A percentile compares a stretch with the other conserved stretches of the same genome.
phyloP scores from a whole-genome alignment of 1,140 invertebrate genomes.

The Drosophila lacertosa region DNA sequence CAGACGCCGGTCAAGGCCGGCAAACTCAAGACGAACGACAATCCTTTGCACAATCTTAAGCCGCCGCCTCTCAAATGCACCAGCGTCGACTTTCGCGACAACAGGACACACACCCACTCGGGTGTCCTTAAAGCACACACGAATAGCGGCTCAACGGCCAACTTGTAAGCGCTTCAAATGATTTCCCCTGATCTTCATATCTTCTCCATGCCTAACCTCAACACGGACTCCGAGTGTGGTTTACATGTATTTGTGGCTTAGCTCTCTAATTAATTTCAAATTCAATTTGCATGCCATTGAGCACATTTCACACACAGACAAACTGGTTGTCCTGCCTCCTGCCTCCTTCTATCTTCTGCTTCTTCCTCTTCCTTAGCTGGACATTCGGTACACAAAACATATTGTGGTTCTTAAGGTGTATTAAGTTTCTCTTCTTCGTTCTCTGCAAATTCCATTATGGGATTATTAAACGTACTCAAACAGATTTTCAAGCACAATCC shows the following conservation, averaged over 20 bases:
- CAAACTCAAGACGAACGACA: slow-evolving; percentile 51
- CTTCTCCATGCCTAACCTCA: too few species aligned
- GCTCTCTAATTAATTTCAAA: slow-evolving; percentile 74
- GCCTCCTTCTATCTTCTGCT: not conserved
- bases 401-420: slow-evolving; percentile 33
- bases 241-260: slow-evolving; percentile 45
- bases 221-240: too few species aligned
- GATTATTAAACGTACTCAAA: slow-evolving; percentile 21
- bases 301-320: slow-evolving; percentile 21
- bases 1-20: slow-evolving; percentile 65
- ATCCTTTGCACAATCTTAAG: slow-evolving; percentile 21
- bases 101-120: slow-evolving; percentile 8
- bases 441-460: slow-evolving; percentile 24
- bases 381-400: slow-evolving; percentile 12
- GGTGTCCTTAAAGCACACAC: slow-evolving; percentile 44
- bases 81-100: slow-evolving; percentile 68
- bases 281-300: slow-evolving; percentile 75
- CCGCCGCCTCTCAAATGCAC: slow-evolving; percentile 54
- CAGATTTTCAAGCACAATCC: slow-evolving; percentile 15
- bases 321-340: not conserved
- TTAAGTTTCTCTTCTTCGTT: slow-evolving; percentile 28
- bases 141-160: slow-evolving; percentile 44
- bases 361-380: too few species aligned
- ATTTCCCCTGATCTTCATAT: too few species aligned
- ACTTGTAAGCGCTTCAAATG: slow-evolving; percentile 15